These are phyloP conservation scores for Pseudomyrmex cubaensis DNA, from an alignment of 1,140 invertebrate genomes.

Conservation along the genomic window DNA sequence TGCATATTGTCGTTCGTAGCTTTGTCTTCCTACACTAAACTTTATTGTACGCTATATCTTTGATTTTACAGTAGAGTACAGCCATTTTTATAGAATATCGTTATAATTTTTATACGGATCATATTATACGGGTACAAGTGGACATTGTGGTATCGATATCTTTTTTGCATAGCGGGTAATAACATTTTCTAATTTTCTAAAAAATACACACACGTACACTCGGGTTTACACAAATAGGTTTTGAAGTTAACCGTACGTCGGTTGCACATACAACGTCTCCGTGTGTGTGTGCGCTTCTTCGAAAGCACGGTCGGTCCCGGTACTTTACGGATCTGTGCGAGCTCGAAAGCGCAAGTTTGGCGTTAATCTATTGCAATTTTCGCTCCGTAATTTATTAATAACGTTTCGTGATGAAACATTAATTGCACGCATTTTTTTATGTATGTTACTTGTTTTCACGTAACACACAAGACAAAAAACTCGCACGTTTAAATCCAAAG, in stretches of 20 bases:
- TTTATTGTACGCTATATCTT: conserved; percentile 82
- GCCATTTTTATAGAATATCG: conserved; percentile 82
- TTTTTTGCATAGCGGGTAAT: conserved; percentile 79
- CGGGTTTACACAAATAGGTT: conserved; percentile 74
- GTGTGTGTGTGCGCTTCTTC: not conserved
- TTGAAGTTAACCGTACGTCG: conserved; percentile 46
- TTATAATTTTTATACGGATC: conserved; percentile 75
- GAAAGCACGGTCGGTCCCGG: not conserved
- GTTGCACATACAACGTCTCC: conserved; percentile 20
- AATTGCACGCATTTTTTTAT: not conserved
- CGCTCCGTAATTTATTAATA: too few relatives aligned
- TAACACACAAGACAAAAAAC: not conserved
- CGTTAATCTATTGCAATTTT: not conserved
- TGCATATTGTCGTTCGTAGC: not conserved
- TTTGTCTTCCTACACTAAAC: conserved; percentile 70
- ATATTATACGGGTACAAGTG: conserved; percentile 67
- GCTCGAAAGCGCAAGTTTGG: not conserved
- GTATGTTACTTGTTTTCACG: not conserved
- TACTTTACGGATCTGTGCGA: not conserved
- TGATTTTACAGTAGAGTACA: conserved; percentile 83
- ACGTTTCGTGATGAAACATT: not conserved
- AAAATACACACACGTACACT: conserved; percentile 82
- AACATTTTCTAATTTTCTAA: conserved; percentile 78
- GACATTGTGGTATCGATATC: conserved; percentile 57
- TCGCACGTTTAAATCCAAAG: not conserved